Evolutionary conservation across 2,113 vertebrate genomes (phyloP).

Genomic region (Pituophis catenifer): DNA sequence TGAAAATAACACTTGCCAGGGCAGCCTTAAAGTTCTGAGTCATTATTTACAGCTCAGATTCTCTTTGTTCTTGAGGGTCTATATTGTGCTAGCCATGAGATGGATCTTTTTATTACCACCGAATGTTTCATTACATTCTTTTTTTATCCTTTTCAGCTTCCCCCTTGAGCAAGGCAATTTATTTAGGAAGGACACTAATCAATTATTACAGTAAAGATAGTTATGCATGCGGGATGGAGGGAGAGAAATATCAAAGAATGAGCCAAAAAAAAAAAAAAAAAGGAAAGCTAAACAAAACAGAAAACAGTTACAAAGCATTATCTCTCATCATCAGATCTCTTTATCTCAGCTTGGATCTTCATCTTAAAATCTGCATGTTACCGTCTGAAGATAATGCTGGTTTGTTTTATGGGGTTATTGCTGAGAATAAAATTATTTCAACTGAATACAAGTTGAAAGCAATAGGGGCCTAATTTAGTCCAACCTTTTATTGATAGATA

Average conservation of each 20-base stretch:
- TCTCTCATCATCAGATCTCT: not conserved
- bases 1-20: not conserved
- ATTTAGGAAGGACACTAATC: not conserved
- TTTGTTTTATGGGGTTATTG: not conserved
- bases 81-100: not conserved
- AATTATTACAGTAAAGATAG: not conserved
- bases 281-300: not conserved
- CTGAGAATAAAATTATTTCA: not conserved
- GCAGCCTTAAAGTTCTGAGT: not conserved
- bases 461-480: not conserved
- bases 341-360: not conserved
- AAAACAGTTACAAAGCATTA: not conserved
- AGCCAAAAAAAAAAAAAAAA: not conserved
- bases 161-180: not conserved
- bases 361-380: not conserved
- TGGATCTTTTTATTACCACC: not conserved
- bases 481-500: not conserved
- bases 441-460: not conserved
- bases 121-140: not conserved
- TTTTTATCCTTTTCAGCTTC: not conserved
- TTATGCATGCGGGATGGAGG: not conserved
- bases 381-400: not conserved
- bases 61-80: not conserved
- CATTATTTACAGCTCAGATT: not conserved
- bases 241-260: not conserved